Evolutionary conservation across 2,888 invertebrate genomes (phyloP).

Genomic region (Drosophila prolongata): DNA sequence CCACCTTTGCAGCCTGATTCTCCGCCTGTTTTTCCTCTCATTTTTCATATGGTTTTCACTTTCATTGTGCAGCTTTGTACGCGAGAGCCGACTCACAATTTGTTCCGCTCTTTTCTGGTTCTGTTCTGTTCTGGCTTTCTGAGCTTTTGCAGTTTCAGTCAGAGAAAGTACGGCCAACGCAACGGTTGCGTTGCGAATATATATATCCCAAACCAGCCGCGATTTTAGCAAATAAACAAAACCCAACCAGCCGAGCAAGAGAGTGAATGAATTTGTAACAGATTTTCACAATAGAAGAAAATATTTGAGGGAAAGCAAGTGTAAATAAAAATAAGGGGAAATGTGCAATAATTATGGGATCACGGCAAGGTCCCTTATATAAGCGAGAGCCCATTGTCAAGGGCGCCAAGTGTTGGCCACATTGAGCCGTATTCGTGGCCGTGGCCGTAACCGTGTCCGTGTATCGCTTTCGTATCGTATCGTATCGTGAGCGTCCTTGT

Average conservation of each 20-base stretch:
- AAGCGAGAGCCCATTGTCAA: slow-evolving; percentile 46
- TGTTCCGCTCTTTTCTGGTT: slow-evolving; percentile 18
- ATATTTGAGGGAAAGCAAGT: background rate
- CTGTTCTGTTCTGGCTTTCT: slow-evolving; percentile 31
- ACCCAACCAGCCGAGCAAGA: slow-evolving; percentile 8
- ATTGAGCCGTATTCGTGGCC: slow-evolving; percentile 46
- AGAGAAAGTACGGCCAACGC: slow-evolving; percentile 84
- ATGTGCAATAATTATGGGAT: slow-evolving; percentile 47
- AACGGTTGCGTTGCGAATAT: slow-evolving; percentile 80
- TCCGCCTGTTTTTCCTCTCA: slow-evolving; percentile 23
- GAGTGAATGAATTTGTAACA: slow-evolving; percentile 12
- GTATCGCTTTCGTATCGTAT: slow-evolving; percentile 23
- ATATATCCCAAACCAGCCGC: slow-evolving; percentile 36
- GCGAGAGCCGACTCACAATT: slow-evolving; percentile 4
- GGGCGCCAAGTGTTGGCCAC: slow-evolving; percentile 45
- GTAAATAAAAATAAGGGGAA: slow-evolving; percentile 20
- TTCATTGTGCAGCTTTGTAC: slow-evolving; percentile 69
- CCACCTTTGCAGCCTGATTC: slow-evolving; percentile 10
- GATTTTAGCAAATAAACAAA: slow-evolving; percentile 47
- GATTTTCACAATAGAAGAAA: background rate
- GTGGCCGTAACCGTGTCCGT: slow-evolving; percentile 27
- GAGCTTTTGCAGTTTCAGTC: slow-evolving; percentile 75
- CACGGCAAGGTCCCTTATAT: slow-evolving; percentile 39
- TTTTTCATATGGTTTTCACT: slow-evolving; percentile 66
- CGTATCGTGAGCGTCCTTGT: slow-evolving; percentile 49